Base-by-base conservation (phyloP, 2,113 vertebrate genomes). In the Propithecus coquereli region DNA sequence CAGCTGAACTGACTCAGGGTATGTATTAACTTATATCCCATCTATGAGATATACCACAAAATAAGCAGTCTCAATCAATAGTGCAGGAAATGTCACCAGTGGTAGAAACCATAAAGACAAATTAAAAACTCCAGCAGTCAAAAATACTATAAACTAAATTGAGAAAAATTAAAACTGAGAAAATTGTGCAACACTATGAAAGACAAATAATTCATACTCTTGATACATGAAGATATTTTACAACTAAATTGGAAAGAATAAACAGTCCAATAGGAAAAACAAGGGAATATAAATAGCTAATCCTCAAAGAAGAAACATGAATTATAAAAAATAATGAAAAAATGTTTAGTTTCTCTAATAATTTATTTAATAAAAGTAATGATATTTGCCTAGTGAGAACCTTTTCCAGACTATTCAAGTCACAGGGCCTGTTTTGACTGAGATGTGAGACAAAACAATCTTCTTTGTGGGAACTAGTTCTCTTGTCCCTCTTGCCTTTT, bases 271-370 rank as follows among this genome's bases (percentile, higher is more conserved):
- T 18, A 84, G 34, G 34, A 37, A 80, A 34, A 76, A 45, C 54
- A 57, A 18, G 16, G 12, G 2, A 79, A 37, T 25, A 65, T 45
- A 70, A 47, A 87, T 80, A 68, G n/a, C 65, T 91, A 40, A 87
- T 25, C 14, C 6, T 40, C 61, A 50, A 71, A 50, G 47, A 70
- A 70, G 65, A 95, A 94, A 81, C 47, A 71, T 13, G 74, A 54
- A 50, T 18, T 40, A 68, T 45, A 40, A 80, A 94, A 89, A 93
- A 85, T 65, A 77, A 95, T 85, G 85, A 12, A 50, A 94, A 87
- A 85, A 43, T 45, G 3, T 73, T 61, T 86, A 66, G 17, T 50
- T 86, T 89, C 34, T 59, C 52, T 66, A 40, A 79, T 68, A 88
- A 65, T 54, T 74, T 94, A 16, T 94, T 91, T 82, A 82, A 52